Evolutionary conservation across 2,888 invertebrate species (phyloP).

Genomic region (Hoplodrina ambigua): DNA sequence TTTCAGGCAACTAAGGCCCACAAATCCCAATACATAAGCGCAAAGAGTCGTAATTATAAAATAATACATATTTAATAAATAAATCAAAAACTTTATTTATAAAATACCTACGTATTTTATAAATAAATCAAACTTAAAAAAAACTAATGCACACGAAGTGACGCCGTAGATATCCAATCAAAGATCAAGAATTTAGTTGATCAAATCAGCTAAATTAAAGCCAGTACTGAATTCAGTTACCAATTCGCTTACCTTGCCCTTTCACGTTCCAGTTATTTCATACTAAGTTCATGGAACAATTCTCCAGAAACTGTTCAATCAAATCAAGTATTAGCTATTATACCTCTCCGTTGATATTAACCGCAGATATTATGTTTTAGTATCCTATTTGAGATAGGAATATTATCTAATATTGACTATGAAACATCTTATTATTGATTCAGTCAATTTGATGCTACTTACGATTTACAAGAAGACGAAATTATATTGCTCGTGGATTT

Average conservation of each 20-base stretch:
- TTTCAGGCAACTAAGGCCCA: too few relatives aligned
- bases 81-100: too few relatives aligned
- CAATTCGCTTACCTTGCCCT: background rate
- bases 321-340: constrained; percentile 3
- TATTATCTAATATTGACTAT: constrained; percentile 10
- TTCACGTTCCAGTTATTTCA: background rate
- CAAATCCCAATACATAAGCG: too few relatives aligned
- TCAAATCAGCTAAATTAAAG: background rate
- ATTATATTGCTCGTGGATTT: background rate
- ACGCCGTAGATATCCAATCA: background rate
- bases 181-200: background rate
- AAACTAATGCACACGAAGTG: too few relatives aligned
- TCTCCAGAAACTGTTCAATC: background rate
- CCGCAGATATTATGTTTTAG: background rate
- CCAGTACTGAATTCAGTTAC: background rate
- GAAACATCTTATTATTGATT: constrained; percentile 1
- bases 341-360: background rate
- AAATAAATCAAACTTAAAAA: too few relatives aligned
- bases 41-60: too few relatives aligned
- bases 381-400: background rate
- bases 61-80: too few relatives aligned
- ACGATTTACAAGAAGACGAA: background rate
- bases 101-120: too few relatives aligned
- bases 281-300: background rate
- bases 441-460: background rate